phyloP scores from a whole-genome alignment of 2,113 vertebrate species.

The Chionis minor region DNA sequence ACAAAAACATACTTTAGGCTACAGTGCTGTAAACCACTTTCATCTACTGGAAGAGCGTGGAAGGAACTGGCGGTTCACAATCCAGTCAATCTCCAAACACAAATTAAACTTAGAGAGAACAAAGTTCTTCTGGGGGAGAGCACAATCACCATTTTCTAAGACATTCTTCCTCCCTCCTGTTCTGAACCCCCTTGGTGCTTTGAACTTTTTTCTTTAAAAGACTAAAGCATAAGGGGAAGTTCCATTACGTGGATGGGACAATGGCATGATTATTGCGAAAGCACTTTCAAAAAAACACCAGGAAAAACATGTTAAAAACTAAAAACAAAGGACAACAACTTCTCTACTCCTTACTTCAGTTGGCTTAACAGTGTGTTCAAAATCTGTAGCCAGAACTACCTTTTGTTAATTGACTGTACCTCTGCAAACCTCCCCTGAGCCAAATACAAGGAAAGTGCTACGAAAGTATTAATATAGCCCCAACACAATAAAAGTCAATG shows the following conservation, averaged over 20 bases:
- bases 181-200: background rate
- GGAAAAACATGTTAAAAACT: background rate
- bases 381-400: background rate
- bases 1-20: conserved; percentile 5
- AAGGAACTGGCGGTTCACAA: background rate
- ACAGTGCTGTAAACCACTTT: conserved; percentile 15
- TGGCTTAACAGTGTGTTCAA: background rate
- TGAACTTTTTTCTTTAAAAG: background rate
- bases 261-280: background rate
- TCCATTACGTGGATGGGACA: background rate
- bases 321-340: background rate
- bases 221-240: background rate
- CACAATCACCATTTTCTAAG: background rate
- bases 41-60: background rate
- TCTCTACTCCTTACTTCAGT: background rate
- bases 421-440: background rate
- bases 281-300: background rate
- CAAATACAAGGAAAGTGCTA: background rate
- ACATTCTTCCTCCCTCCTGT: background rate
- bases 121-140: background rate
- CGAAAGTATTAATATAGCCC: background rate
- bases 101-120: conserved; percentile 9
- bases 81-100: background rate
- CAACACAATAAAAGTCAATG: background rate
- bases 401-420: background rate